Percentiles rank a stretch among this genome's conserved stretches.
Conservation (phyloP, 2,113 vertebrate genomes). For the Chionomys nivalis region DNA sequence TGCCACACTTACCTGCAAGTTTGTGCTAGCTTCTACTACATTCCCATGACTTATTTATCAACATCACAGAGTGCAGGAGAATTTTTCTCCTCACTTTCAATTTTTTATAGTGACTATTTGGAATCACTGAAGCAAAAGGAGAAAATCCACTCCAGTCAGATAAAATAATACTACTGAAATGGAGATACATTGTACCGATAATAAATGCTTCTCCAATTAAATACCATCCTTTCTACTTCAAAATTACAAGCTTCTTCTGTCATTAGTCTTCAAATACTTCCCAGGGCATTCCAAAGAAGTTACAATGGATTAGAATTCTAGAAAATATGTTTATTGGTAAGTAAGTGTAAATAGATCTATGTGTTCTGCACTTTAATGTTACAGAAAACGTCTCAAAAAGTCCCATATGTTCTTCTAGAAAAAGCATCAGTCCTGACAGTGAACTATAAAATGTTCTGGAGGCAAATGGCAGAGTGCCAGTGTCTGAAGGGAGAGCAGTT, state of each 20-base stretch:
- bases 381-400: conserved; percentile 70
- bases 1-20: conserved; percentile 31
- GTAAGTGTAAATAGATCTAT: conserved; percentile 66
- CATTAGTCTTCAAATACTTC: not conserved
- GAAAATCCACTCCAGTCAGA: not conserved
- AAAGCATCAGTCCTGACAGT: conserved; percentile 71
- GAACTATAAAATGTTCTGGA: conserved; percentile 76
- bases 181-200: not conserved
- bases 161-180: not conserved
- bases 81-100: not conserved
- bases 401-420: conserved; percentile 77
- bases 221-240: not conserved
- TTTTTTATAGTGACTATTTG: conserved; percentile 25
- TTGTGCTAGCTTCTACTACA: conserved; percentile 22
- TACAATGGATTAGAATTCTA: conserved; percentile 17
- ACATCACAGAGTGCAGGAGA: not conserved
- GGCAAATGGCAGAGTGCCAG: conserved; percentile 68
- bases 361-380: conserved; percentile 57
- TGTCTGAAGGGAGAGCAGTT: conserved; percentile 70
- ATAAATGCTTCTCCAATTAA: not conserved
- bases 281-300: conserved; percentile 30
- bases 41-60: conserved; percentile 58
- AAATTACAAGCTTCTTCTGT: not conserved
- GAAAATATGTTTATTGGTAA: conserved; percentile 52
- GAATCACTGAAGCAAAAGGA: not conserved